These are phyloP conservation scores for Samia ricini DNA, from an alignment of 1,140 invertebrate genomes.

Conservation along the genomic window DNA sequence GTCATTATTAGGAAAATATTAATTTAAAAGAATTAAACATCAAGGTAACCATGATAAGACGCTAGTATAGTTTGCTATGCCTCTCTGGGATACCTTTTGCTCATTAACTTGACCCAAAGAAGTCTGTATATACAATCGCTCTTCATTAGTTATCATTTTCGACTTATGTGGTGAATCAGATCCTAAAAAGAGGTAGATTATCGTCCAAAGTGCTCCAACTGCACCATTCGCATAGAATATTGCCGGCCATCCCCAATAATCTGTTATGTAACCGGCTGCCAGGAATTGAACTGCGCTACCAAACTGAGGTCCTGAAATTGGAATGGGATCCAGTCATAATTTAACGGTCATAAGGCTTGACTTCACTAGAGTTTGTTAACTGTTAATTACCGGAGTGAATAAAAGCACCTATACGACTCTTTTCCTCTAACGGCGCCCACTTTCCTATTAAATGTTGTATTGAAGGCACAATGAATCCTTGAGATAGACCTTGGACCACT, in stretches of 20 bases:
- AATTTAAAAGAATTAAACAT: too few relatives aligned
- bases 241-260: constrained; percentile 83
- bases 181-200: constrained; percentile 80
- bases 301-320: constrained; percentile 78
- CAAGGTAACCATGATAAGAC: too few relatives aligned
- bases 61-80: too few relatives aligned
- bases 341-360: not conserved
- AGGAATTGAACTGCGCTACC: constrained; percentile 84
- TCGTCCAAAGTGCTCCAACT: constrained; percentile 80
- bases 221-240: constrained; percentile 87
- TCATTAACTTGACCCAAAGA: constrained; percentile 57
- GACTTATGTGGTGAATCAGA: constrained; percentile 81
- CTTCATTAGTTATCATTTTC: constrained; percentile 72
- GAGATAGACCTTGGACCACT: not conserved
- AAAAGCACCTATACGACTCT: constrained; percentile 73
- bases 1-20: too few relatives aligned
- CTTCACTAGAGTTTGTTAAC: not conserved
- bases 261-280: constrained; percentile 81
- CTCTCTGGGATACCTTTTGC: constrained; percentile 46
- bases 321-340: not conserved
- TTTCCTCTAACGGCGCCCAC: constrained; percentile 67
- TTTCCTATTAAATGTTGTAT: constrained; percentile 4
- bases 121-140: constrained; percentile 82
- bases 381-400: constrained; percentile 51
- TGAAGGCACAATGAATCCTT: not conserved